Evolutionary conservation across 2,888 invertebrate species (phyloP).

Genomic region (Steromphala cineraria): DNA sequence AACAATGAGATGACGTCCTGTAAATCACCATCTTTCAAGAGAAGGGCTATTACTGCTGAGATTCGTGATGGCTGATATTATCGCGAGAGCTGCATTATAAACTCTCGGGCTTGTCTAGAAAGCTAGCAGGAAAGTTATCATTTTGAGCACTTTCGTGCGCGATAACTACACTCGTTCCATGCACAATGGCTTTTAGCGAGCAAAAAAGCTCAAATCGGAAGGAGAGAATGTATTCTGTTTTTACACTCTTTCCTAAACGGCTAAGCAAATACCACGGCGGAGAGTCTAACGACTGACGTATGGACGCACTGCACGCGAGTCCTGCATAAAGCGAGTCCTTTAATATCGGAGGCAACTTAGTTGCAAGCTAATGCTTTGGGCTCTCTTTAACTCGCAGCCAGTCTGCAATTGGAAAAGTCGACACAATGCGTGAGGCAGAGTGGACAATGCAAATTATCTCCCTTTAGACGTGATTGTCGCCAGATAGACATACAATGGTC

Average conservation of each 20-base stretch:
- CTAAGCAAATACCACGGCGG: background rate
- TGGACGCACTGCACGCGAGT: background rate
- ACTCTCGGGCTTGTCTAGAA: background rate
- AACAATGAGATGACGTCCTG: background rate
- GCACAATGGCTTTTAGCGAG: background rate
- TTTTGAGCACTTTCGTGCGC: background rate
- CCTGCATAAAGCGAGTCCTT: background rate
- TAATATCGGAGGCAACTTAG: slow-evolving; percentile 1
- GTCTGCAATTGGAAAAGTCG: background rate
- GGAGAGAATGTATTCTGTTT: slow-evolving; percentile 5
- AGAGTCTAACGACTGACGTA: background rate
- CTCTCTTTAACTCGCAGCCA: background rate
- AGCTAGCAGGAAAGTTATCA: slow-evolving; percentile 1
- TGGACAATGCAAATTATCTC: slow-evolving; percentile 5
- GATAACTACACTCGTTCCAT: background rate
- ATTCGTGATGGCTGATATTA: background rate
- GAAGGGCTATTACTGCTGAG: background rate
- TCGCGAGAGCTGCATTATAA: background rate
- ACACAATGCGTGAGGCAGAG: background rate
- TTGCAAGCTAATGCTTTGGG: background rate
- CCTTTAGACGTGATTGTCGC: background rate
- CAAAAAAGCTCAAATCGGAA: background rate
- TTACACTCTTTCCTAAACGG: slow-evolving; percentile 6
- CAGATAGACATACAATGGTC: background rate
- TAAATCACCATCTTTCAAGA: background rate